These are phyloP conservation scores for Lissocephala sabroskyi DNA, from an alignment of 2,888 invertebrate species.

Conservation along the genomic window DNA sequence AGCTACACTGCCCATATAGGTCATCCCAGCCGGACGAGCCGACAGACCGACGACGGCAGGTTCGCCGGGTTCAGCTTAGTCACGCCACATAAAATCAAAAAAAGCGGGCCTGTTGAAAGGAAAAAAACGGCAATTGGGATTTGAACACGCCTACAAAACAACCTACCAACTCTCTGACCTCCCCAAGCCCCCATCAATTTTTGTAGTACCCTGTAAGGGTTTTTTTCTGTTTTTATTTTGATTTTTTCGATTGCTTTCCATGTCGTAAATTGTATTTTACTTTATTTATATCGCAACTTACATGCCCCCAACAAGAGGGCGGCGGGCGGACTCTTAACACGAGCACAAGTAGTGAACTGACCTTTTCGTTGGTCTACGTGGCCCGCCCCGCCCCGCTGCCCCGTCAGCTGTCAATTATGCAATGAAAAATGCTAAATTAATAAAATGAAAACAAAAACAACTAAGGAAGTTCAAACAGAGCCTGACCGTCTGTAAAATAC, in stretches of 20 bases:
- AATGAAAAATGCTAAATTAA: conserved; percentile 44
- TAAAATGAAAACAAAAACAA: conserved; percentile 15
- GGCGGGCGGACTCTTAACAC: too few relatives aligned
- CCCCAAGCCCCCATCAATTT: background rate
- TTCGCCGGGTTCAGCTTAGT: conserved; percentile 37
- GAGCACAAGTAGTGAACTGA: too few relatives aligned
- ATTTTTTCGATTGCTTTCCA: conserved; percentile 43
- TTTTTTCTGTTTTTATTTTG: background rate
- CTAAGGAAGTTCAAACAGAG: background rate
- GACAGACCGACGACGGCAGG: too few relatives aligned
- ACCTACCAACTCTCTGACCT: too few relatives aligned
- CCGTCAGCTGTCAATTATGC: conserved; percentile 46
- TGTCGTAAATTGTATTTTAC: conserved; percentile 14
- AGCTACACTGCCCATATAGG: conserved; percentile 41
- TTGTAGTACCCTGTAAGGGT: too few relatives aligned
- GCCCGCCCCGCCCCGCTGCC: too few relatives aligned
- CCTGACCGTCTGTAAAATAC: too few relatives aligned
- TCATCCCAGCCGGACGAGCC: conserved; percentile 19
- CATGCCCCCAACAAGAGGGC: too few relatives aligned
- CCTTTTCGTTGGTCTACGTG: too few relatives aligned
- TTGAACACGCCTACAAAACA: conserved; percentile 15
- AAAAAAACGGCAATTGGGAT: background rate
- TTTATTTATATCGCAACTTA: background rate
- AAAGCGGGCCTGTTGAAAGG: too few relatives aligned
- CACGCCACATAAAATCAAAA: conserved; percentile 29